Base-by-base conservation (phyloP, 2,888 invertebrate genomes). In the Pseudococcus jackbeardsleyi region DNA sequence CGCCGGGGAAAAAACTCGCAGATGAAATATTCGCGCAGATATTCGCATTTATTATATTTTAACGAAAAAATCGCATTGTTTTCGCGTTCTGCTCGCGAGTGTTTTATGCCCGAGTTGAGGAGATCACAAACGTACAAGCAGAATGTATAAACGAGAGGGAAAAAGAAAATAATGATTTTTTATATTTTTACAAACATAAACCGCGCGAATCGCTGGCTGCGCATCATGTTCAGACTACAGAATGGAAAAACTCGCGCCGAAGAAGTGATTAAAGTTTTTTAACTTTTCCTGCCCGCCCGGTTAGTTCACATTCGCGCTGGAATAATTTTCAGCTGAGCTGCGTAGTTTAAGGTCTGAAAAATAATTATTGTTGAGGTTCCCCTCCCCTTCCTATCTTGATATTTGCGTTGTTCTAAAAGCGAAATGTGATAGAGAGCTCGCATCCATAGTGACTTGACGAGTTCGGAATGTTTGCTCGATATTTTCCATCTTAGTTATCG, bases 391-490 rank as follows among this genome's bases (percentile, higher is more conserved):
- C 33, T 26, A 19, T 7, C 7, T 0, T 5, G n/a, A 19, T 59
- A 5, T 19, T 59, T 9, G 11, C 12, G 68, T 72, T 72, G 68
- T 72, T 72, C 33, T 26, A 72, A 72, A 72, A 72, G 33, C 33
- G 68, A 72, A 72, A 72, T 72, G 33, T 33, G 33, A 72, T 72
- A 72, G 26, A 72, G 26, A 26, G 12, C 59, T 79, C 42, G 79
- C 79, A 42, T 72, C 26, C 72, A 72, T 79, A 79, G 79, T 33
- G 68, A 72, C 12, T 64, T 79, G 79, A 79, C n/a, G 79, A 0
- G 39, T 79, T 46, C n/a, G 42, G 42, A 79, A 79, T 79, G 79
- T 79, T 79, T 79, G 79, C 42, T 79, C 79, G 79, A 79, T 79
- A 42, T 79, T 79, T 79, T 79, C 22, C 79, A 79, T 46, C 79